Evolutionary conservation across 2,888 invertebrate species (phyloP), one percentile per base, ranked within the genome.

Genomic region (Carcina quercana): DNA sequence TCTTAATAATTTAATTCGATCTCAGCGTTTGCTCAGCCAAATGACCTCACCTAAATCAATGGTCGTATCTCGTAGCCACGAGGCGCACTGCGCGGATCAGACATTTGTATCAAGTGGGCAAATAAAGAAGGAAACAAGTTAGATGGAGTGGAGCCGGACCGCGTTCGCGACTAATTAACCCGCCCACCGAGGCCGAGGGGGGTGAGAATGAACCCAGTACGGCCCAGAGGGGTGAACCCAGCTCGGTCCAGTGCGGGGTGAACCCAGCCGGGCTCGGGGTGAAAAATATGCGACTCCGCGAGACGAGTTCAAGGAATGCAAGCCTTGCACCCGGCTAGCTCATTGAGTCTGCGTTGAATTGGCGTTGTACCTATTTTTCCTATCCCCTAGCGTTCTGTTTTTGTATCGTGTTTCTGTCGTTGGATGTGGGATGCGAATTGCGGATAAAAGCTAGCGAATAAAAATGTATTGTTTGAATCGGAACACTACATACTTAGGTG

Each of bases 161-260:
- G 73, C 70, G 75, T 70, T 76, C 70, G 76, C 80, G 82, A 82
- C 82, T 82, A 82, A 82, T 82, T 82, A 80, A 79, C 74, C 76
- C 71, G 42, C 70, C 68, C 64, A 38, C 42, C 38, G n/a, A n/a
- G n/a, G 40, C 37, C 35, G 44, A 53, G 53, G 50, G 53, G 52
- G 52, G 47, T 10, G 28, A 13, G 40, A 37, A 33, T 47, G 41
- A 35, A 53, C 61, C 58, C 56, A 50, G 13, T 21, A 6, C 37
- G 37, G 36, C 7, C 32, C 34, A n/a, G 21, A 19, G 7, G 20
- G 10, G 8, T 10, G 20, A n/a, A n/a, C n/a, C n/a, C n/a, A n/a
- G n/a, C n/a, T n/a, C n/a, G n/a, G n/a, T n/a, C n/a, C n/a, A n/a
- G n/a, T 24, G 30, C 46, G 47, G 45, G 24, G 25, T 11, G 14